Percentiles rank a stretch among this genome's conserved stretches.
These are phyloP conservation scores for Triplophysa tibetana DNA, from an alignment of 2,113 vertebrate species.

Conservation along the genomic window DNA sequence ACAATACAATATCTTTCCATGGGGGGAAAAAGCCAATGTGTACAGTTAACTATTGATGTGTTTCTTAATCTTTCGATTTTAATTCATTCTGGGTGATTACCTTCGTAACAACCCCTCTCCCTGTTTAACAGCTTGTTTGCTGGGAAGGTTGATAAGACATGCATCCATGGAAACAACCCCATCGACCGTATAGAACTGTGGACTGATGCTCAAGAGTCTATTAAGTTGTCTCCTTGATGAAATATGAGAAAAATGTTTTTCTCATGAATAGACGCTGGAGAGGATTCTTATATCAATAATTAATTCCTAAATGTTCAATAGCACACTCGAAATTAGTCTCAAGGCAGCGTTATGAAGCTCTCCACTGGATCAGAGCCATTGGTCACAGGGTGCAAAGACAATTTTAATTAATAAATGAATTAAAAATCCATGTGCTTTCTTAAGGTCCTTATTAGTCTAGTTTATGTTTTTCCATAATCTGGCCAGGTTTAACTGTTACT, in stretches of 20 bases:
- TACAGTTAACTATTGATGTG: not conserved
- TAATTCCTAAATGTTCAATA: constrained; percentile 12
- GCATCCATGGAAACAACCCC: constrained; percentile 25
- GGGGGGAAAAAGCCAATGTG: not conserved
- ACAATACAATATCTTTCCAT: too few species aligned
- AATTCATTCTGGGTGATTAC: not conserved
- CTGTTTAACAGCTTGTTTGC: not conserved
- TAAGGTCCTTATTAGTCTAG: not conserved
- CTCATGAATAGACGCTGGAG: not conserved
- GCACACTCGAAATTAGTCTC: not conserved
- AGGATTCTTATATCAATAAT: constrained; percentile 13
- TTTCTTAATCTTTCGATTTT: not conserved
- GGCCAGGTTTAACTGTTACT: not conserved
- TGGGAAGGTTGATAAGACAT: constrained; percentile 1
- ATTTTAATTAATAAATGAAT: not conserved
- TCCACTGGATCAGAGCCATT: not conserved
- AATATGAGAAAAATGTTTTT: constrained; percentile 11
- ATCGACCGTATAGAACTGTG: not conserved
- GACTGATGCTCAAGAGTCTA: not conserved
- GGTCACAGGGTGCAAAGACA: not conserved
- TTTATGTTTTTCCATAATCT: not conserved
- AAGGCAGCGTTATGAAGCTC: not conserved
- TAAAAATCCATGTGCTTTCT: not conserved
- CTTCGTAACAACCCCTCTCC: not conserved
- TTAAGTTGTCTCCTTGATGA: constrained; percentile 22